These are phyloP conservation scores for Sebastiscus tertius DNA, from an alignment of 2,797 vertebrate species.

Conservation along the genomic window DNA sequence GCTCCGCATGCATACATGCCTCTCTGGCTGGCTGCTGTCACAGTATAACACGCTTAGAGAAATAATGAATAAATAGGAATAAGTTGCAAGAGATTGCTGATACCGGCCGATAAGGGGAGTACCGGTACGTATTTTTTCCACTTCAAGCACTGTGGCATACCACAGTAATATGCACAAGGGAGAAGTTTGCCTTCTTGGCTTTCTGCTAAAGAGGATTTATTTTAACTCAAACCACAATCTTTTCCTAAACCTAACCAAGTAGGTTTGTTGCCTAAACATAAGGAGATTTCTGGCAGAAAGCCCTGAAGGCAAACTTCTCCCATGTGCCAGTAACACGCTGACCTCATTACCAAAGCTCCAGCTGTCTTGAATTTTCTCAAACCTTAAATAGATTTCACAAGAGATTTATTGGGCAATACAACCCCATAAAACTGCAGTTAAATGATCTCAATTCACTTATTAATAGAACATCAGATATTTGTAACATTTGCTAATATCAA, in stretches of 20 bases:
- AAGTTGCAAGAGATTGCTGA: no score
- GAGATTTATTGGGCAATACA: not conserved
- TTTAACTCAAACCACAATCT: not conserved
- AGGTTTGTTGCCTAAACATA: not conserved
- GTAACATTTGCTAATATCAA: not conserved
- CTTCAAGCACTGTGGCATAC: no score
- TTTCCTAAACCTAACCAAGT: not conserved
- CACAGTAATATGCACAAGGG: not conserved
- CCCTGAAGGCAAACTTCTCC: not conserved
- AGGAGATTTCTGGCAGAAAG: not conserved
- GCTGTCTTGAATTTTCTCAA: not conserved
- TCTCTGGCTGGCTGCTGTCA: no score
- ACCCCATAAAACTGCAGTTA: not conserved
- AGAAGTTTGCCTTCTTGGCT: not conserved
- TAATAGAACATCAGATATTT: not conserved
- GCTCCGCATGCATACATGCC: no score
- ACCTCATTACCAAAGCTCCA: conserved; percentile 3
- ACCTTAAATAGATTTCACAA: not conserved
- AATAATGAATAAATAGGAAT: no score
- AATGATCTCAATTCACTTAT: not conserved
- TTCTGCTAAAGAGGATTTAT: not conserved
- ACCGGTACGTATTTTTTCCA: no score
- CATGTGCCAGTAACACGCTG: not conserved
- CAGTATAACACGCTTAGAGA: no score
- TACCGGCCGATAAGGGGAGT: rapidly evolving